phyloP scores from a whole-genome alignment of 2,888 invertebrate genomes.

The Pterobdella sp. region DNA sequence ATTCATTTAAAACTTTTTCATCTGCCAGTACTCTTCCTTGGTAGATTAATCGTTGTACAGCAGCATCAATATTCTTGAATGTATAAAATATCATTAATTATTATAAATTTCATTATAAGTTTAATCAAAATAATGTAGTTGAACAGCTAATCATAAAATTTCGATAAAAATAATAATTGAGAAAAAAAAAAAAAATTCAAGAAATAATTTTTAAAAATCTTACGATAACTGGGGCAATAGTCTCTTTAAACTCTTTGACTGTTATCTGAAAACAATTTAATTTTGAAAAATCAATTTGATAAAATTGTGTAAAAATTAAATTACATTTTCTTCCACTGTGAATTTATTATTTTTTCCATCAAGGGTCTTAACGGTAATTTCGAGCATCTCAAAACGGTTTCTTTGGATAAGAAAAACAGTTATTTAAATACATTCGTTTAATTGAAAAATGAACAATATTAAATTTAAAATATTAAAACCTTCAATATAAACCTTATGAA shows the following conservation, averaged over 20 bases:
- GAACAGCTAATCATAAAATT: not conserved
- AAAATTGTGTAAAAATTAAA: not conserved
- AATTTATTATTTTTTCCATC: slow-evolving; percentile 49
- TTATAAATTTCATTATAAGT: slow-evolving; percentile 3
- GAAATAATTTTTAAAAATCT: slow-evolving; percentile 38
- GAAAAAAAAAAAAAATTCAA: not conserved
- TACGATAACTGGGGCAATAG: slow-evolving; percentile 57
- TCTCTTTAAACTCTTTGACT: slow-evolving; percentile 49
- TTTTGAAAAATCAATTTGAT: not conserved
- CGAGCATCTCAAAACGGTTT: slow-evolving; percentile 42
- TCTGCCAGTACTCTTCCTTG: slow-evolving; percentile 87
- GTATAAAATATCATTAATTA: slow-evolving; percentile 13
- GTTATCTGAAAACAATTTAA: slow-evolving; percentile 43
- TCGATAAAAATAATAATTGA: not conserved
- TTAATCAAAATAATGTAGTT: not conserved
- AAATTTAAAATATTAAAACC: not conserved
- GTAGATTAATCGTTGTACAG: slow-evolving; percentile 81
- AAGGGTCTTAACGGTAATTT: slow-evolving; percentile 50
- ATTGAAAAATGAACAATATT: not conserved
- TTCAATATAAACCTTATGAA: not conserved
- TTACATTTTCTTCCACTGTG: slow-evolving; percentile 48
- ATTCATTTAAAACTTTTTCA: slow-evolving; percentile 73
- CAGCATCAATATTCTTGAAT: slow-evolving; percentile 60
- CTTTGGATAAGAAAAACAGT: not conserved
- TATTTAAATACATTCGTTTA: not conserved